Evolutionary conservation across 2,113 vertebrate species (phyloP), one percentile per base, ranked within the genome.

Genomic region (Xiphophorus hellerii): DNA sequence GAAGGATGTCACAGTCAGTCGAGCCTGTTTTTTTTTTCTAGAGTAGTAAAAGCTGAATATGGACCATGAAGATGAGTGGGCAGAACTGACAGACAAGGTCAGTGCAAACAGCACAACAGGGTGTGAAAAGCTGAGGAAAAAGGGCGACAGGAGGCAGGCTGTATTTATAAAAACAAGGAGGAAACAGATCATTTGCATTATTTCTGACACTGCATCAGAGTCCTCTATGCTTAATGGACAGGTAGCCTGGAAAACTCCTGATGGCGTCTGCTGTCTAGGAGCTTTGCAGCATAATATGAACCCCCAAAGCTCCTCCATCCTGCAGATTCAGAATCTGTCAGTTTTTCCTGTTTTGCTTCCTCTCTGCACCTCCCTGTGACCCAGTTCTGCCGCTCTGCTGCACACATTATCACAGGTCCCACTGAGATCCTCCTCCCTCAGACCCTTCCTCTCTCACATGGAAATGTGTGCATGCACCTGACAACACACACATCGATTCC

Each of bases 361-460:
- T 66, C 74, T 69, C 66, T 74, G 44, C 69, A 73, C 67, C 80
- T 88, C 83, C 71, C 69, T 67, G 72, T 92, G 91, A 91, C 92
- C 92, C 84, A 93, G 80, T 91, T 93, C 84, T 90, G 80, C 89
- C 31, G 66, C 87, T 72, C 85, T 69, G 77, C 74, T 91, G 86
- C 84, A 90, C 88, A 87, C 87, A 91, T 92, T 85, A 90, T 85
- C 76, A 71, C 70, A 15, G 81, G 80, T 88, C 86, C 81, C 86
- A 86, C 89, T 84, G 89, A 87, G 85, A 83, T 77, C 68, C 69
- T 81, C 74, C 81, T 58, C 25, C 51, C 51, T 78, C 84, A 71
- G 82, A 89, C 86, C 90, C 85, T 48, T 85, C 83, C 54, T 37
- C 77, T 29, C 51, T 69, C 83, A 63, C 72, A 68, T 58, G 64